A percentile compares a stretch with the other conserved stretches of the same genome.
Conservation (phyloP, 2,113 vertebrate genomes). For the Oxygymnocypris stewartii region DNA sequence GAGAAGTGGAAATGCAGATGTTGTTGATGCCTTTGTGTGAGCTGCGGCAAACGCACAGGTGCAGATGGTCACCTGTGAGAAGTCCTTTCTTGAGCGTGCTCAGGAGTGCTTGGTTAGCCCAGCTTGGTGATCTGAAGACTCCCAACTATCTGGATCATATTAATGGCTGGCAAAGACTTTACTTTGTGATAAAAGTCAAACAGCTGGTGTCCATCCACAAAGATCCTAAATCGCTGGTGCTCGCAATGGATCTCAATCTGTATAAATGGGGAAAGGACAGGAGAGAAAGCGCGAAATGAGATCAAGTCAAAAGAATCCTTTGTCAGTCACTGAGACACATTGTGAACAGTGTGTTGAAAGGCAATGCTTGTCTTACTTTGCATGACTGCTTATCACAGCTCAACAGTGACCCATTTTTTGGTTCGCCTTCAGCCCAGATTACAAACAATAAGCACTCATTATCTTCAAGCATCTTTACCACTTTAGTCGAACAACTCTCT, state of each 20-base stretch:
- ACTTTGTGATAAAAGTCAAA: constrained; percentile 99
- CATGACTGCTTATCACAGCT: constrained; percentile 56
- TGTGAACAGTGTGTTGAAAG: constrained; percentile 30
- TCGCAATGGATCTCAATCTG: constrained; percentile 99
- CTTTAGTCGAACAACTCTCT: constrained; percentile 19
- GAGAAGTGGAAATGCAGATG: constrained; percentile 18
- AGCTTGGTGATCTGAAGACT: constrained; percentile 98
- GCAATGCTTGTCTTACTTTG: constrained; percentile 49
- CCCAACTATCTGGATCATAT: constrained; percentile 94
- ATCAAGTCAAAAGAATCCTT: constrained; percentile 26
- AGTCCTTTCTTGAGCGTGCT: constrained; percentile 61
- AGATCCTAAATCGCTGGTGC: constrained; percentile 96
- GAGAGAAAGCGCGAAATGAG: background rate
- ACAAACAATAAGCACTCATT: constrained; percentile 39
- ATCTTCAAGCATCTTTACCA: constrained; percentile 38
- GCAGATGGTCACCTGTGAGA: constrained; percentile 44
- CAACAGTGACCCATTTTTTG: constrained; percentile 49
- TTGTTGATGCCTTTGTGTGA: constrained; percentile 45
- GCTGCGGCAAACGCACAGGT: constrained; percentile 42
- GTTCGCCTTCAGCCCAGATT: constrained; percentile 27
- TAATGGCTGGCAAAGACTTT: constrained; percentile 88
- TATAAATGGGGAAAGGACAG: background rate
- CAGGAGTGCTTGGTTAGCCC: constrained; percentile 76
- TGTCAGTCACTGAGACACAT: constrained; percentile 37
- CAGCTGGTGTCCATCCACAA: constrained; percentile 97